A percentile compares a stretch with the other conserved stretches of the same genome.
These are phyloP conservation scores for Heterodera schachtii DNA, from an alignment of 1,140 invertebrate genomes.

Conservation along the genomic window DNA sequence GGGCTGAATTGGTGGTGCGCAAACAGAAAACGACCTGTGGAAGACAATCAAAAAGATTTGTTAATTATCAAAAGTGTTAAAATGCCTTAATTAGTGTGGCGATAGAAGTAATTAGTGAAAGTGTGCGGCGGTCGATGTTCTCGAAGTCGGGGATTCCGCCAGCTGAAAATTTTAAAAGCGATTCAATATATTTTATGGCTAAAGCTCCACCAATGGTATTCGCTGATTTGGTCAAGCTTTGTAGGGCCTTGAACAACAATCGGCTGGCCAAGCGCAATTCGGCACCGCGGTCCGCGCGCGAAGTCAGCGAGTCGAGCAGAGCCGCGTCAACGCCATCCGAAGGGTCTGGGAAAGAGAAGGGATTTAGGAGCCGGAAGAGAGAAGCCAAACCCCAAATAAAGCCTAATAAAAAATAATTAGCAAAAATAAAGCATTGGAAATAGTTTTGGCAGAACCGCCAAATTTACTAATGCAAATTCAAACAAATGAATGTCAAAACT, in stretches of 20 bases:
- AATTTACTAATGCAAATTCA: too few relatives aligned
- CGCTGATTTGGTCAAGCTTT: constrained; percentile 24
- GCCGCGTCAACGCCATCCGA: constrained; percentile 75
- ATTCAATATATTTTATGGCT: not conserved
- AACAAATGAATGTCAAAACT: too few relatives aligned
- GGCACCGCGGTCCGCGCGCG: constrained; percentile 77
- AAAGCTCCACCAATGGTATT: too few relatives aligned
- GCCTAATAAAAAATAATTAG: too few relatives aligned
- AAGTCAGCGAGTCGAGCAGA: constrained; percentile 75
- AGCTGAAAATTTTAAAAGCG: not conserved
- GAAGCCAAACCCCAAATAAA: too few relatives aligned
- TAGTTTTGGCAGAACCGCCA: too few relatives aligned
- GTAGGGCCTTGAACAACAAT: constrained; percentile 54
- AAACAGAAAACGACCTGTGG: constrained; percentile 57
- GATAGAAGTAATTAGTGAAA: constrained; percentile 58
- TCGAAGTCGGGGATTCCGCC: constrained; percentile 49
- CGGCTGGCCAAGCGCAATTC: constrained; percentile 73
- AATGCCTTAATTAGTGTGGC: constrained; percentile 64
- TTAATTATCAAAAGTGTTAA: too few relatives aligned
- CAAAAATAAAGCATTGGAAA: too few relatives aligned
- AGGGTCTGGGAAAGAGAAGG: constrained; percentile 10
- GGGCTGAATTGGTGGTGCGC: constrained; percentile 45
- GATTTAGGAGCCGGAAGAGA: too few relatives aligned
- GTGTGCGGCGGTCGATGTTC: constrained; percentile 49
- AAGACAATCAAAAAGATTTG: too few relatives aligned